These are phyloP conservation scores for Alcedo quadribrachys DNA, from an alignment of 2,797 vertebrate genomes.

Conservation along the genomic window DNA sequence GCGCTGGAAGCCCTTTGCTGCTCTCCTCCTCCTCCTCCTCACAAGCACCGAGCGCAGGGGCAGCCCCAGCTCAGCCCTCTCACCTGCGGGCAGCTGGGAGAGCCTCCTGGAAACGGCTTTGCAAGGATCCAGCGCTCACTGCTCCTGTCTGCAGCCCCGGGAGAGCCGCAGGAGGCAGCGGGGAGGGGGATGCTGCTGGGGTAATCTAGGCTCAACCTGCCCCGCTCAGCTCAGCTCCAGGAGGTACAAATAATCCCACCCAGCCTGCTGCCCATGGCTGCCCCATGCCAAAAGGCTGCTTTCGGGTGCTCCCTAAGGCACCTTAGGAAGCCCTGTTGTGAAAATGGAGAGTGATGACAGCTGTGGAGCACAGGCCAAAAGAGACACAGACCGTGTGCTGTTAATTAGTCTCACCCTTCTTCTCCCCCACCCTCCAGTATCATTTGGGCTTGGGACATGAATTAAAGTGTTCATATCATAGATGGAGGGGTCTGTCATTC, in stretches of 20 bases:
- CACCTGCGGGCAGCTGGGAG: constrained; percentile 28
- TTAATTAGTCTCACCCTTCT: background rate
- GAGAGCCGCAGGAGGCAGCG: constrained; percentile 42
- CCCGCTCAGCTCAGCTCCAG: background rate
- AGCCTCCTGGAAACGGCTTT: background rate
- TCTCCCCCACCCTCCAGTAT: background rate
- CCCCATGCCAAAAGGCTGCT: background rate
- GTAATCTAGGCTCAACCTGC: constrained; percentile 40
- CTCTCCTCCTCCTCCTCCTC: constrained; percentile 20
- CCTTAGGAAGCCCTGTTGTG: background rate
- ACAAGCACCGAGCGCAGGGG: background rate
- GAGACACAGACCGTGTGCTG: background rate
- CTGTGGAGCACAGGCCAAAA: background rate
- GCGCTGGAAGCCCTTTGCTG: constrained; percentile 52
- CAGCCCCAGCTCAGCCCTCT: background rate
- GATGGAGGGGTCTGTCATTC: background rate
- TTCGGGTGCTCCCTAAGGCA: background rate
- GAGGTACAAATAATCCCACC: background rate
- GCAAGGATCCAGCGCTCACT: constrained; percentile 18
- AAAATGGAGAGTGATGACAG: background rate
- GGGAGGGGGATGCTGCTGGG: background rate
- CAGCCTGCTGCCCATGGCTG: background rate
- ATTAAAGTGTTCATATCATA: background rate
- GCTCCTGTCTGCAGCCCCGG: constrained; percentile 58
- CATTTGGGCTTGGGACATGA: background rate